Conservation (phyloP, 2,888 invertebrate species). For the Ommatoiulus sabulosus region DNA sequence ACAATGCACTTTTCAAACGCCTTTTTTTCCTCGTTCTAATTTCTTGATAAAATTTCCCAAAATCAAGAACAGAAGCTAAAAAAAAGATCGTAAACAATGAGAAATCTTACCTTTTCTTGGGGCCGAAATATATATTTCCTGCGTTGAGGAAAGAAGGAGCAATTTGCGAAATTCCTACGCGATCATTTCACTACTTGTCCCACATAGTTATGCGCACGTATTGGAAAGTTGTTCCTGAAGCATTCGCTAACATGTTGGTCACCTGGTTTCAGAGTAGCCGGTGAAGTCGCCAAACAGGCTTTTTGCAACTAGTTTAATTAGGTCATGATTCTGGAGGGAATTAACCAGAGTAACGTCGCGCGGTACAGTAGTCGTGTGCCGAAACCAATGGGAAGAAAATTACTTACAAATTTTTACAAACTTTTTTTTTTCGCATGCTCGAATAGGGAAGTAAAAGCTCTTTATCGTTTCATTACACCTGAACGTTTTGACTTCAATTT, state of each 20-base stretch:
- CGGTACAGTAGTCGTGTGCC: neutral
- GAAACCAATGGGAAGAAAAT: neutral
- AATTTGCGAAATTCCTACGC: constrained; percentile 5
- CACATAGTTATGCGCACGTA: constrained; percentile 22
- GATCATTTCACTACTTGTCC: constrained; percentile 34
- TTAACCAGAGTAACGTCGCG: neutral
- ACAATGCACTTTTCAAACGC: too few relatives aligned
- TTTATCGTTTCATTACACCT: constrained; percentile 13
- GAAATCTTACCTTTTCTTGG: neutral
- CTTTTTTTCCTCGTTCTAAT: too few relatives aligned
- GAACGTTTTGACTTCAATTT: neutral
- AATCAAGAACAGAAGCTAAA: too few relatives aligned
- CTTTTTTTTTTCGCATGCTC: neutral
- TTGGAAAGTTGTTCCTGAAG: constrained; percentile 1
- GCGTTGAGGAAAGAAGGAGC: neutral
- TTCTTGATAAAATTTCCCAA: too few relatives aligned
- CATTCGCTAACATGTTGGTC: neutral
- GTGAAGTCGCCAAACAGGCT: constrained; percentile 27
- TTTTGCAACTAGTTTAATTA: constrained; percentile 11
- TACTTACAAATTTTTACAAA: neutral
- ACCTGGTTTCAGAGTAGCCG: constrained; percentile 34
- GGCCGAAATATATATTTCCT: neutral
- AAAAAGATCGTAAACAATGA: too few relatives aligned
- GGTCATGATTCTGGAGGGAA: constrained; percentile 27
- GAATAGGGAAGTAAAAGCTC: constrained; percentile 20